Conservation (phyloP, 2,888 invertebrate species). For the Pristionchus japonicus region DNA sequence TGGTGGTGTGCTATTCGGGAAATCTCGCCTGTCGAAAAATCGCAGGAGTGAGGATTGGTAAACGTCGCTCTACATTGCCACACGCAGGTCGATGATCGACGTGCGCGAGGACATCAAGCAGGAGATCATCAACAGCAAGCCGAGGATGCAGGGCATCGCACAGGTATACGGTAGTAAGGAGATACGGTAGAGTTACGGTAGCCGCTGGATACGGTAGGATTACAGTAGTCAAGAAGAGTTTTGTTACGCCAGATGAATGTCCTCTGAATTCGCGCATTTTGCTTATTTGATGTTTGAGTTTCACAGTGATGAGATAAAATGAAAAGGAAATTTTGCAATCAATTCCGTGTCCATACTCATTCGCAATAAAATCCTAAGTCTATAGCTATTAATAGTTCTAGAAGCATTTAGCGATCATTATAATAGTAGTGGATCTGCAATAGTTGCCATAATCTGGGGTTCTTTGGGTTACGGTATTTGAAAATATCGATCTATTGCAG, state of each 20-base stretch:
- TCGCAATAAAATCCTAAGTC: no score
- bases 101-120: constrained; percentile 75
- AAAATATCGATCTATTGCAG: constrained; percentile 62
- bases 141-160: constrained; percentile 61
- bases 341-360: no score
- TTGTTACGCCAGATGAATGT: no score
- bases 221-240: neutral
- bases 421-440: no score
- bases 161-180: constrained; percentile 52
- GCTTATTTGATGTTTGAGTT: no score
- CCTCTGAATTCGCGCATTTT: no score
- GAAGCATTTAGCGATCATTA: no score
- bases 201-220: neutral
- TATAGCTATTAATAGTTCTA: no score
- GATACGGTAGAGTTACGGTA: constrained; percentile 7
- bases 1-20: neutral
- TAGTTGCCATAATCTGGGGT: neutral
- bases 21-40: neutral
- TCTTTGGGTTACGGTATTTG: neutral
- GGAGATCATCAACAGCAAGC: constrained; percentile 66
- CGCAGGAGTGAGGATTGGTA: neutral
- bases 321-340: neutral
- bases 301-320: neutral
- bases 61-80: neutral
- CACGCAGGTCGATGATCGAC: constrained; percentile 74